Percentiles rank a stretch among this genome's conserved stretches.
phyloP scores from a whole-genome alignment of 2,797 vertebrate genomes.

The Vireo griseus region DNA sequence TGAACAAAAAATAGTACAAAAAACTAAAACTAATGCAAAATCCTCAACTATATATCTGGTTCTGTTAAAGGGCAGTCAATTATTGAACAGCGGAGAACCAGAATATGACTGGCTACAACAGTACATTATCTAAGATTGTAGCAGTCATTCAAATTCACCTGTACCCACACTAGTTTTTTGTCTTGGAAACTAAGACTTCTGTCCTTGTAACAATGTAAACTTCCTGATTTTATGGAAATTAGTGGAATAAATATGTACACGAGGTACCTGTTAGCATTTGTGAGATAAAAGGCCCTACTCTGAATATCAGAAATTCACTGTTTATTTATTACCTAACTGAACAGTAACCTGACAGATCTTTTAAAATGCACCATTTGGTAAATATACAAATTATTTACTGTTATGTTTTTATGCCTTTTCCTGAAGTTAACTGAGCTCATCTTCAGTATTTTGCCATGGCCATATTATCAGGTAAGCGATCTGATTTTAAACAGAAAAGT shows the following conservation, averaged over 20 bases:
- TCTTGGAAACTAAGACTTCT: background rate
- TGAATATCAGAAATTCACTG: background rate
- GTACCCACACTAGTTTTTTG: background rate
- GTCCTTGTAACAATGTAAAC: background rate
- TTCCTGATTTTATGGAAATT: background rate
- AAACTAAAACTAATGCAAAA: background rate
- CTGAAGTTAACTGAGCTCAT: background rate
- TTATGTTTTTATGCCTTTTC: background rate
- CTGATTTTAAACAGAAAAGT: background rate
- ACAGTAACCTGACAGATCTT: background rate
- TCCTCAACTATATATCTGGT: background rate
- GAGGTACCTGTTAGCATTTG: background rate
- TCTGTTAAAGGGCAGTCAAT: background rate
- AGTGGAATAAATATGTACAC: background rate
- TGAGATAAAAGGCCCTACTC: background rate
- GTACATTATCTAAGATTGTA: background rate
- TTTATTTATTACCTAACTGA: background rate
- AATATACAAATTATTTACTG: background rate
- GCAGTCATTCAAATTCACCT: background rate
- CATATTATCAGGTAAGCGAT: background rate
- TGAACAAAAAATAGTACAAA: background rate
- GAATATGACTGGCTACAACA: background rate
- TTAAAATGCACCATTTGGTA: background rate
- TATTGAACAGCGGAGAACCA: accelerated
- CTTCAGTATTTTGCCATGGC: background rate